Percentiles rank a stretch among this genome's conserved stretches.
Conservation (phyloP, 2,888 invertebrate species). For the Halictus ligatus region DNA sequence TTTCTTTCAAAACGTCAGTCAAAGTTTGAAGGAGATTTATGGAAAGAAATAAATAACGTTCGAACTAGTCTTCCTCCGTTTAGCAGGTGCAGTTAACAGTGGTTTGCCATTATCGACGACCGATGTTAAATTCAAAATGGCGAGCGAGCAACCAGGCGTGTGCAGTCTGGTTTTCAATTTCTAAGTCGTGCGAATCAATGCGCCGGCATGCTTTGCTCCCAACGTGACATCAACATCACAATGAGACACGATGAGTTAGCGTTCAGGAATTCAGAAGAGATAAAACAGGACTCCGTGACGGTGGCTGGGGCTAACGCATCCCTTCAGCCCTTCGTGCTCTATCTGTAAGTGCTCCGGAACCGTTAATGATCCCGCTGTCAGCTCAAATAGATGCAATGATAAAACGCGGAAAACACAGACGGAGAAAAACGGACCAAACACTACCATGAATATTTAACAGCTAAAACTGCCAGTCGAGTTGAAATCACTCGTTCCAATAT, state of each 20-base stretch:
- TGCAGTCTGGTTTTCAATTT: conserved; percentile 28
- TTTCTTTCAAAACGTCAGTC: no score
- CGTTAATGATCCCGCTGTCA: conserved; percentile 21
- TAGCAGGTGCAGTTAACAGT: neutral
- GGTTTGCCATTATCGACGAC: neutral
- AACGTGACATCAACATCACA: conserved; percentile 68
- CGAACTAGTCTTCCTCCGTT: neutral
- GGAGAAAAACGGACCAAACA: neutral
- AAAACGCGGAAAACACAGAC: neutral
- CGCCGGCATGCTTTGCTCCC: conserved; percentile 35
- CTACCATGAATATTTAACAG: neutral
- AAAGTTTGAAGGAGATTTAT: no score
- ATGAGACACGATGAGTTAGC: conserved; percentile 66
- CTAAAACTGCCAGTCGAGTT: neutral
- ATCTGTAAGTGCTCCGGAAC: conserved; percentile 36
- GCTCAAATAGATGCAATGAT: neutral
- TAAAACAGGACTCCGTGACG: conserved; percentile 37
- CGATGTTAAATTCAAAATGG: neutral
- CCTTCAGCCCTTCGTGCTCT: conserved; percentile 40
- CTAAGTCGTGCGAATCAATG: conserved; percentile 54
- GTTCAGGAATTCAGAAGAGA: conserved; percentile 66
- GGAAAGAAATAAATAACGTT: neutral
- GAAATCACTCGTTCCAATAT: neutral
- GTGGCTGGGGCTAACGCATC: conserved; percentile 17
- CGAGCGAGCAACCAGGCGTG: neutral